Evolutionary conservation across 2,888 invertebrate genomes (phyloP).

Genomic region (Rhogogaster chlorosoma): DNA sequence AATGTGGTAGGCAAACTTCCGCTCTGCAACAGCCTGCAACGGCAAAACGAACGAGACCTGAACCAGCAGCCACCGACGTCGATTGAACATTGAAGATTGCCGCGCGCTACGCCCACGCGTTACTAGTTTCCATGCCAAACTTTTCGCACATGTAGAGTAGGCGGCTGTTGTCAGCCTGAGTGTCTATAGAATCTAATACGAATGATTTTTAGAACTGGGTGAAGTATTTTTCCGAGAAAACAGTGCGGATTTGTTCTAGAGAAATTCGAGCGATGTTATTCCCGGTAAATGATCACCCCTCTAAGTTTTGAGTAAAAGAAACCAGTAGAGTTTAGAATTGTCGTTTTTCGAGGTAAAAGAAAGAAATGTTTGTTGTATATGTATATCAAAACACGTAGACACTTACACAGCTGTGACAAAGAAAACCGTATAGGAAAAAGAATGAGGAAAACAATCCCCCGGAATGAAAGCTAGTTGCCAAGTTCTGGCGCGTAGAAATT

Average conservation of each 20-base stretch:
- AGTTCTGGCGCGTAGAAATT: neutral
- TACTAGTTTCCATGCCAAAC: neutral
- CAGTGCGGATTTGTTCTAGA: neutral
- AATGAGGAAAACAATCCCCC: neutral
- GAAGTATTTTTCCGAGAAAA: neutral
- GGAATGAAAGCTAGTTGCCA: neutral
- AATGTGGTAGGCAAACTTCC: conserved; percentile 34
- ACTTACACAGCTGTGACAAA: neutral
- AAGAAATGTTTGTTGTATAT: no score
- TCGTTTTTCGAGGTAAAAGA: neutral
- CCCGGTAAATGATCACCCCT: neutral
- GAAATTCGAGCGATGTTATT: neutral
- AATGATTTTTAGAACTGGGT: neutral
- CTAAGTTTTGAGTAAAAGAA: neutral
- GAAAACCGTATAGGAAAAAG: neutral
- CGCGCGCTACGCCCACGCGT: neutral
- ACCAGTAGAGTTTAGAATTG: neutral
- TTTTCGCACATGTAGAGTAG: neutral
- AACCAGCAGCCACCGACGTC: neutral
- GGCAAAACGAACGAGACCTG: neutral
- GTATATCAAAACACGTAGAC: no score
- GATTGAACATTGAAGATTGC: conserved; percentile 28
- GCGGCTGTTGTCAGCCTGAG: neutral
- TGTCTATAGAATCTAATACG: neutral
- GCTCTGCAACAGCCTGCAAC: neutral